phyloP scores from a whole-genome alignment of 2,888 invertebrate species.

The Drosophila leonis region DNA sequence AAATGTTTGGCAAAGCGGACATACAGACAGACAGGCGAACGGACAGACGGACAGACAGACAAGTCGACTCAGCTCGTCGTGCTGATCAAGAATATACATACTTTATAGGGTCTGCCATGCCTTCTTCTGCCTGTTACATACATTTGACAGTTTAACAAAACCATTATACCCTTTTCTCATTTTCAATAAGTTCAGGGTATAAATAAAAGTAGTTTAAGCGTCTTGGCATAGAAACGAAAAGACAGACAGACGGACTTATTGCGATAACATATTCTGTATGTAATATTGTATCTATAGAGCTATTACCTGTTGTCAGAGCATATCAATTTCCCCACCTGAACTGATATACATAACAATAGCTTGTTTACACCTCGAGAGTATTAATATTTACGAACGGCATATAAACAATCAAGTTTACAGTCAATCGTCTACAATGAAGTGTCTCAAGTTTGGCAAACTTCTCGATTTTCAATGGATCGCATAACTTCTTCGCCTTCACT shows the following conservation, averaged over 20 bases:
- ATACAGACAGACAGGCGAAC: too few relatives aligned
- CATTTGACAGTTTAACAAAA: too few relatives aligned
- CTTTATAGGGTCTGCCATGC: too few relatives aligned
- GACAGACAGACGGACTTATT: not conserved
- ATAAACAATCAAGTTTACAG: conserved; percentile 21
- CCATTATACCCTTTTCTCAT: too few relatives aligned
- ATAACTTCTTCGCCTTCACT: conserved; percentile 19
- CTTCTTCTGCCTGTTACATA: too few relatives aligned
- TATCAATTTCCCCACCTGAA: conserved; percentile 6
- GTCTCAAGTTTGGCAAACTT: conserved; percentile 27
- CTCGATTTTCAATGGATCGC: conserved; percentile 15
- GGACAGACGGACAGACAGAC: too few relatives aligned
- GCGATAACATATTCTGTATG: not conserved
- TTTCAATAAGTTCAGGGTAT: too few relatives aligned
- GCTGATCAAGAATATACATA: too few relatives aligned
- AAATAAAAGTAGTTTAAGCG: too few relatives aligned
- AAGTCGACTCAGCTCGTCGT: too few relatives aligned
- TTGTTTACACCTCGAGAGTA: conserved; percentile 11
- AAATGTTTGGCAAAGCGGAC: too few relatives aligned
- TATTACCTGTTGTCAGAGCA: conserved; percentile 2
- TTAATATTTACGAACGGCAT: conserved; percentile 7
- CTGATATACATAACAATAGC: conserved; percentile 20
- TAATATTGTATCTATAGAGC: not conserved
- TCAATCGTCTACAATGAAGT: conserved; percentile 4
- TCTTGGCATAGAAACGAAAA: not conserved